Percentiles rank a stretch among this genome's conserved stretches.
Conservation (phyloP, 1,140 invertebrate genomes). For the Antheraea pernyi region DNA sequence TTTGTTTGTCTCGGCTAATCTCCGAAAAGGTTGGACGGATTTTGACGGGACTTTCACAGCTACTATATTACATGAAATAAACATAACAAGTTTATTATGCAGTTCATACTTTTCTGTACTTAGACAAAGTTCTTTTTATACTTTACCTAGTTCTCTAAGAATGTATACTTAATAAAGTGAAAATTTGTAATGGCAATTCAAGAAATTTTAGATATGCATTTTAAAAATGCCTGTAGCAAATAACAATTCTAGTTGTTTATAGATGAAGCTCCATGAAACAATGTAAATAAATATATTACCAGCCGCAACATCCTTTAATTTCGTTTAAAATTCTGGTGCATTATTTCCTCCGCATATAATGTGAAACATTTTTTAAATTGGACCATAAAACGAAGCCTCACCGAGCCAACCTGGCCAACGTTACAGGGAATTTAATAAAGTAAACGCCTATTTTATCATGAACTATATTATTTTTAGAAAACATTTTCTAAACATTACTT, state of each 20-base stretch:
- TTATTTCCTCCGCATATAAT: constrained; percentile 63
- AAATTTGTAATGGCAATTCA: too few species aligned
- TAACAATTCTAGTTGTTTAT: not conserved
- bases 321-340: constrained; percentile 49
- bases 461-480: not conserved
- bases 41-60: too few species aligned
- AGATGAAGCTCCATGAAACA: not conserved
- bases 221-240: not conserved
- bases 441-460: constrained; percentile 37
- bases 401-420: constrained; percentile 52
- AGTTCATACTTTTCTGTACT: too few species aligned
- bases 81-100: too few species aligned
- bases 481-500: not conserved
- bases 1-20: too few species aligned
- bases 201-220: too few species aligned
- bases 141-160: too few species aligned
- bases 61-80: too few species aligned
- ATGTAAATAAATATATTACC: constrained; percentile 1
- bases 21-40: too few species aligned
- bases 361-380: constrained; percentile 73
- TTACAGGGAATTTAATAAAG: constrained; percentile 68
- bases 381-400: constrained; percentile 65
- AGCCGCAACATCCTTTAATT: constrained; percentile 29
- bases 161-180: too few species aligned
- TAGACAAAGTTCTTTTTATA: too few species aligned